These are phyloP conservation scores for Lamellibrachia luymesi DNA, from an alignment of 1,140 invertebrate genomes.

Conservation along the genomic window DNA sequence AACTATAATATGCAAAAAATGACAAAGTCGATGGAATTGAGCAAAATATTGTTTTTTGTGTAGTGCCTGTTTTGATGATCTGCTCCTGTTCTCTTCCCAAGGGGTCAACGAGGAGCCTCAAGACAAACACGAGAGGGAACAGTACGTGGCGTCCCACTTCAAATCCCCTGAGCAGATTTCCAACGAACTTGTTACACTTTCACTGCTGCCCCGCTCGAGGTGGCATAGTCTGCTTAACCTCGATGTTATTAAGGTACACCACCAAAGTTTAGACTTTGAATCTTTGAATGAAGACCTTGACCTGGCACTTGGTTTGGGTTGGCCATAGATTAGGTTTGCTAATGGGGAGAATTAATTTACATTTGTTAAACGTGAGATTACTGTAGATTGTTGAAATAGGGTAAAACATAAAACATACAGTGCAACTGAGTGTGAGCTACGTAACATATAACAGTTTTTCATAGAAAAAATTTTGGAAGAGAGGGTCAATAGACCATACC, in stretches of 20 bases:
- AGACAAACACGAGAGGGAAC: conserved; percentile 53
- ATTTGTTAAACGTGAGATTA: too few relatives aligned
- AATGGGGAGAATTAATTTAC: not conserved
- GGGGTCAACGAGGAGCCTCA: conserved; percentile 32
- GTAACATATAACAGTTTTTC: too few relatives aligned
- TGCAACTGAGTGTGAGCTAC: too few relatives aligned
- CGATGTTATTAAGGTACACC: conserved; percentile 77
- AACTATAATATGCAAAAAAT: too few relatives aligned
- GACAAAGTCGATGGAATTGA: too few relatives aligned
- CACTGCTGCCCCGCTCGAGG: conserved; percentile 77
- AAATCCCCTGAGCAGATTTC: conserved; percentile 79
- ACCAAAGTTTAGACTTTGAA: not conserved
- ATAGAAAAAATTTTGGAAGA: too few relatives aligned
- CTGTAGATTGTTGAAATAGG: too few relatives aligned
- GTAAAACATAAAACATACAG: too few relatives aligned
- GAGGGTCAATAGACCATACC: too few relatives aligned
- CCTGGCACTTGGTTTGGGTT: not conserved
- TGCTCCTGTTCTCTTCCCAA: not conserved
- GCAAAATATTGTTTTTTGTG: too few relatives aligned
- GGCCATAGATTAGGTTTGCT: not conserved
- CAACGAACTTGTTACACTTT: conserved; percentile 81
- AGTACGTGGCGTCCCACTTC: conserved; percentile 60
- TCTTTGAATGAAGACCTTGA: too few relatives aligned
- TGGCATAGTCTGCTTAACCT: conserved; percentile 93
- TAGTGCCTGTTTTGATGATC: too few relatives aligned